Percentiles rank a stretch among this genome's conserved stretches.
phyloP scores from a whole-genome alignment of 2,888 invertebrate species.

The Leptinotarsa tumamoca region DNA sequence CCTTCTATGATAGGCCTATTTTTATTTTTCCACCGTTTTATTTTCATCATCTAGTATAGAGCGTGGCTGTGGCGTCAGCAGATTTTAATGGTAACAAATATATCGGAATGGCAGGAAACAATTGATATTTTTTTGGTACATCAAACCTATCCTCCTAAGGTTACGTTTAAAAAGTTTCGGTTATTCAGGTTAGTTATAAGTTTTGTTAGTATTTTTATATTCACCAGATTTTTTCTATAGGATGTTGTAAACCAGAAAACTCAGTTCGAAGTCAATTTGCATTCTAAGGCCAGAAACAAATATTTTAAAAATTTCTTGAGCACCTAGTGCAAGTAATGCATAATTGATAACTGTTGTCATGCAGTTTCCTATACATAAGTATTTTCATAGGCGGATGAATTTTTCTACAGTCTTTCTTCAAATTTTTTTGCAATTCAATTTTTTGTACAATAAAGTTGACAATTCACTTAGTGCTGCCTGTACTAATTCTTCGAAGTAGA shows the following conservation, averaged over 20 bases:
- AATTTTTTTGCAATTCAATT: too few relatives aligned
- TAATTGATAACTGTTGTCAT: too few relatives aligned
- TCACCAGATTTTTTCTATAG: neutral
- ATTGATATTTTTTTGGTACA: conserved; percentile 4
- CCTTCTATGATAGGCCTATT: conserved; percentile 19
- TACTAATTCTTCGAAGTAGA: neutral
- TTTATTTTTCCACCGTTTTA: conserved; percentile 21
- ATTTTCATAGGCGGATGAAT: too few relatives aligned
- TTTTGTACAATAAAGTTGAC: too few relatives aligned
- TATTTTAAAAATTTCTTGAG: too few relatives aligned
- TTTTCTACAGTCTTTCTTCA: too few relatives aligned
- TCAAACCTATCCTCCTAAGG: neutral
- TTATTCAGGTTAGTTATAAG: neutral
- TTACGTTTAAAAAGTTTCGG: neutral
- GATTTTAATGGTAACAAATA: conserved; percentile 17
- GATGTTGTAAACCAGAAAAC: too few relatives aligned
- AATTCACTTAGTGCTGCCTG: too few relatives aligned
- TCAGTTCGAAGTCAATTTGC: too few relatives aligned
- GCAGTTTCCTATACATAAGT: too few relatives aligned
- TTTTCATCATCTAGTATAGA: conserved; percentile 20
- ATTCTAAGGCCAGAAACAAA: too few relatives aligned
- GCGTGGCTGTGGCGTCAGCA: conserved; percentile 13
- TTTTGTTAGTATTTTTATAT: neutral
- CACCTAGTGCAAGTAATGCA: too few relatives aligned
- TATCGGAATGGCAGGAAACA: conserved; percentile 1